These are phyloP conservation scores for Calonectris borealis DNA, from an alignment of 2,113 vertebrate genomes.

Conservation along the genomic window DNA sequence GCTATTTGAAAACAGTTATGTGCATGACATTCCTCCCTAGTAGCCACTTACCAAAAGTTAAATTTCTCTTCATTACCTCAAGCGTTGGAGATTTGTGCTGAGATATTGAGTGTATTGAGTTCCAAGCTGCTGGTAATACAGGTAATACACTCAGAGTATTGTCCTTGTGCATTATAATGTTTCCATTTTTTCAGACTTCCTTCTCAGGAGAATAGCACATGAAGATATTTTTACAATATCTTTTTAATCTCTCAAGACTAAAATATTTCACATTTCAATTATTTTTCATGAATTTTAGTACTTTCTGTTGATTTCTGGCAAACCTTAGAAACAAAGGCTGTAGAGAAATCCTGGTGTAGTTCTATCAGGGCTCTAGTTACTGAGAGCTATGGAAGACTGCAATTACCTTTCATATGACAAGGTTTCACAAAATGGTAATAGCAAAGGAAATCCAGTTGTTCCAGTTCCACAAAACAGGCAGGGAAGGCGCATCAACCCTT, in stretches of 20 bases:
- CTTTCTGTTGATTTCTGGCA: neutral
- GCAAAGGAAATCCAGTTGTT: neutral
- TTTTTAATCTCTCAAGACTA: neutral
- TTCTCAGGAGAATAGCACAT: neutral
- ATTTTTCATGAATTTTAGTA: neutral
- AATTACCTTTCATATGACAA: neutral
- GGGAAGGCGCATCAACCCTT: neutral
- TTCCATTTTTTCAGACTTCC: neutral
- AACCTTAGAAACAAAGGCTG: neutral
- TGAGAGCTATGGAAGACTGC: neutral
- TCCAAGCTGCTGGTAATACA: neutral
- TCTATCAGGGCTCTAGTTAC: neutral
- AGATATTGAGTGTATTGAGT: neutral
- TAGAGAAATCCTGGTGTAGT: neutral
- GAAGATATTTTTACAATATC: neutral
- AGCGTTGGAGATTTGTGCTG: neutral
- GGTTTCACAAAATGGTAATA: neutral
- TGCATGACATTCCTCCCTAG: neutral
- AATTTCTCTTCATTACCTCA: neutral
- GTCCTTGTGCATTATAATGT: neutral
- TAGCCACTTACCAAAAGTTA: neutral
- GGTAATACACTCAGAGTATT: neutral
- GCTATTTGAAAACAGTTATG: neutral
- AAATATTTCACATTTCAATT: neutral
- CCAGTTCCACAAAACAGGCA: neutral